Base-by-base conservation (phyloP, 92 coral and sea anemone species). In the Porites lobata region DNA sequence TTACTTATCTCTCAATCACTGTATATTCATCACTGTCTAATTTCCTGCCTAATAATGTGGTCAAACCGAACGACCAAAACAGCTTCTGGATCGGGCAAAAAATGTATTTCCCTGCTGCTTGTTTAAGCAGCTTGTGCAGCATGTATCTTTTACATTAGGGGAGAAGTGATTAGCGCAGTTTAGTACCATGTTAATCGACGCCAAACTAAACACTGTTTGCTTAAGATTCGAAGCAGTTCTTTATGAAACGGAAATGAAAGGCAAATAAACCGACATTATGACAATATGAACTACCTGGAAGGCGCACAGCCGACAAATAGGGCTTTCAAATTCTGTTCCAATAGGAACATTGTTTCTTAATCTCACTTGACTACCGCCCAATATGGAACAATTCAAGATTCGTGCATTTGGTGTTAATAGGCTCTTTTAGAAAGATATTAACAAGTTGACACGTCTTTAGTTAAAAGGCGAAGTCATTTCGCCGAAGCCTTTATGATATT, bases 211-310 rank as follows among this genome's bases (percentile, higher is more conserved):
- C 26, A 58, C 70, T 71, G 79, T 72, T 59, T 83, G 87, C 19
- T 83, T 63, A 61, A 83, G 80, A 83, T 62, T n/a, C 86, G 86
- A 69, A 56, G 68, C 67, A 75, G 70, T 90, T 90, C 76, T 84
- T 80, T 86, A 84, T n/a, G 65, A 54, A 57, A 68, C 85, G 84
- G 87, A 74, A 90, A 90, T 75, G 82, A 74, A 81, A 81, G 57
- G n/a, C 84, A 80, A 80, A 90, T 63, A 67, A 80, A 78, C 72
- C 83, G 87, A 63, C 83, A 47, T 47, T 71, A 73, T 52, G 76
- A 90, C 93, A 86, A 80, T 61, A 54, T 84, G 50, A 74, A 47
- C 68, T 50, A 74, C 66, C 70, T 59, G 65, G 75, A 24, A 76
- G 69, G 65, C 69, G 64, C 61, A 50, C 72, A 22, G 69, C 78